Evolutionary conservation across 2,888 invertebrate species (phyloP).

Genomic region (Ormyrus nitidulus): DNA sequence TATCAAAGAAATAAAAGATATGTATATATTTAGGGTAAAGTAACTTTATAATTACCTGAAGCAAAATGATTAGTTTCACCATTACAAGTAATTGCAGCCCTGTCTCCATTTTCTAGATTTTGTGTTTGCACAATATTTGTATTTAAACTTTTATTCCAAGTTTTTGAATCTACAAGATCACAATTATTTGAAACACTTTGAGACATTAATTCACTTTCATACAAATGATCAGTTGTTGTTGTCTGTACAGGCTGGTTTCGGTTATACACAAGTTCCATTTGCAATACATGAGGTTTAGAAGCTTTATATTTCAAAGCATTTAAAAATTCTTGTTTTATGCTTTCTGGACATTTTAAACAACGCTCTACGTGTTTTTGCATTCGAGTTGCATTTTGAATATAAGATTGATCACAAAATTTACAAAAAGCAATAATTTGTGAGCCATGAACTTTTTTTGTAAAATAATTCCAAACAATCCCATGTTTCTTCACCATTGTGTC

Average conservation of each 20-base stretch:
- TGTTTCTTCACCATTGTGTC: conserved; percentile 69
- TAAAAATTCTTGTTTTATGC: conserved; percentile 65
- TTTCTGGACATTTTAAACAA: conserved; percentile 68
- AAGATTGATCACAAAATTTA: conserved; percentile 69
- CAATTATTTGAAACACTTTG: conserved; percentile 4
- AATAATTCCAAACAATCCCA: conserved; percentile 70
- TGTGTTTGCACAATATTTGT: conserved; percentile 3
- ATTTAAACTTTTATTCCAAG: conserved; percentile 43
- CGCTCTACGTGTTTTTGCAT: conserved; percentile 69
- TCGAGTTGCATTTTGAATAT: conserved; percentile 69
- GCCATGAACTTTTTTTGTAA: conserved; percentile 68
- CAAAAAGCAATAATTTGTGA: conserved; percentile 69
- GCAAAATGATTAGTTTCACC: background rate
- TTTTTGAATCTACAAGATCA: conserved; percentile 42
- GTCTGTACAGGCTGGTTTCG: conserved; percentile 75
- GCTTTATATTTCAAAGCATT: conserved; percentile 65
- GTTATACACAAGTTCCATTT: conserved; percentile 70
- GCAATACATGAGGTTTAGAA: conserved; percentile 58
- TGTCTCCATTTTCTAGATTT: conserved; percentile 4
- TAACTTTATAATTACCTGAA: conserved; percentile 35
- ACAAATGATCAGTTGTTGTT: conserved; percentile 67
- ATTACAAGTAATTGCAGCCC: background rate
- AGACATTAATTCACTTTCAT: conserved; percentile 5
- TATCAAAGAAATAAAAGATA: background rate
- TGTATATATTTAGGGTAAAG: background rate